These are phyloP conservation scores for Boloria euphrosyne DNA, from an alignment of 2,888 invertebrate species.

Conservation along the genomic window DNA sequence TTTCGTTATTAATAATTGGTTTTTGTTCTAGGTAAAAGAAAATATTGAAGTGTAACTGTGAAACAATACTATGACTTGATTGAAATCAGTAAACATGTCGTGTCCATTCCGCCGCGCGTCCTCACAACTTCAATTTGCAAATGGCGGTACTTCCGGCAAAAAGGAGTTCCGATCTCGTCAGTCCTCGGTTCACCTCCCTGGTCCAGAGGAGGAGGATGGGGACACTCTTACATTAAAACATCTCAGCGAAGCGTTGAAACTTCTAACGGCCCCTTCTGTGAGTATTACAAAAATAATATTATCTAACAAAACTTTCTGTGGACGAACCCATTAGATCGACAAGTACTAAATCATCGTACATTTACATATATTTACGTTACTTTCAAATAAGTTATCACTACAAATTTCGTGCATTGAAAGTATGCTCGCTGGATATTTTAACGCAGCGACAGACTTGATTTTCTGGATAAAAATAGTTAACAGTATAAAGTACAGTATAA, in stretches of 20 bases:
- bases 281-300: slow-evolving; percentile 55
- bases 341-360: too few species aligned
- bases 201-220: slow-evolving; percentile 84
- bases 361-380: too few species aligned
- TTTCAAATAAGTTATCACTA: too few species aligned
- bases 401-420: too few species aligned
- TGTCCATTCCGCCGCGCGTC: slow-evolving; percentile 83
- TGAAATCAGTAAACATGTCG: slow-evolving; percentile 57
- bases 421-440: too few species aligned
- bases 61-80: slow-evolving; percentile 42
- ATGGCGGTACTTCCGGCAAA: slow-evolving; percentile 70
- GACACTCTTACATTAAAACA: slow-evolving; percentile 89
- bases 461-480: too few species aligned
- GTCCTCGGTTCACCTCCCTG: slow-evolving; percentile 84
- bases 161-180: slow-evolving; percentile 82
- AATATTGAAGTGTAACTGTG: slow-evolving; percentile 26
- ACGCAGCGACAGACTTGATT: too few species aligned
- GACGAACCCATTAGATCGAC: too few species aligned
- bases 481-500: too few species aligned
- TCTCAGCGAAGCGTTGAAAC: slow-evolving; percentile 89
- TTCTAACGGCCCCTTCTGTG: slow-evolving; percentile 92
- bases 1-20: not conserved
- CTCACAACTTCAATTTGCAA: slow-evolving; percentile 80
- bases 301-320: not conserved
- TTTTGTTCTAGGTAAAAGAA: slow-evolving; percentile 36